A percentile compares a stretch with the other conserved stretches of the same genome.
Conservation (phyloP, 2,888 invertebrate genomes). For the Lycaena phlaeas region DNA sequence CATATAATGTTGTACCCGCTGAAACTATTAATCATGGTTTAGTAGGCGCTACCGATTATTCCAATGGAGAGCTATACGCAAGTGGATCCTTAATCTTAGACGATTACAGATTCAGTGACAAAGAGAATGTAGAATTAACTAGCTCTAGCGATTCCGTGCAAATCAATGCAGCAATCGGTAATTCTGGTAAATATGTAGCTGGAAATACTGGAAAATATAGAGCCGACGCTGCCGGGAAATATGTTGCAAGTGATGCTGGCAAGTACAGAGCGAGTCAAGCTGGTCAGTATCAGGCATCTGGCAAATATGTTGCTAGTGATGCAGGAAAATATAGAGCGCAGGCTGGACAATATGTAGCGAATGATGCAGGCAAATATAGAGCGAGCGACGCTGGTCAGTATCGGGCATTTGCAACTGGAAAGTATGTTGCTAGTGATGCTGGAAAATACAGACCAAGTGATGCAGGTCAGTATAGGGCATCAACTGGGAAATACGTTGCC, state of each 20-base stretch:
- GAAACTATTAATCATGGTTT: constrained; percentile 34
- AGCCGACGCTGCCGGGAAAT: background rate
- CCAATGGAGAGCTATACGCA: constrained; percentile 37
- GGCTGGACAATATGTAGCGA: background rate
- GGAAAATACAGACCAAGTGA: constrained; percentile 16
- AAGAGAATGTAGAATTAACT: background rate
- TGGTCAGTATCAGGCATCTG: background rate
- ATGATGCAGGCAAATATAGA: constrained; percentile 16
- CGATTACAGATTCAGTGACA: constrained; percentile 39
- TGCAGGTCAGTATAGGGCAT: background rate
- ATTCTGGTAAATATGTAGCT: background rate
- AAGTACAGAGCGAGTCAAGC: constrained; percentile 13
- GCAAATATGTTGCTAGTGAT: constrained; percentile 1
- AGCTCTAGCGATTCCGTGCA: constrained; percentile 1
- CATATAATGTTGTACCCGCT: constrained; percentile 21
- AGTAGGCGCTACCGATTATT: constrained; percentile 44
- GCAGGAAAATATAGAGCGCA: constrained; percentile 10
- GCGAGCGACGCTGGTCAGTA: constrained; percentile 4
- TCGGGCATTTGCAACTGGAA: background rate
- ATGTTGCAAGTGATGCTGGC: constrained; percentile 11
- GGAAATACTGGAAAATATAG: constrained; percentile 12
- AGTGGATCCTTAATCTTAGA: constrained; percentile 59
- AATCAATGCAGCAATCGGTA: constrained; percentile 1
- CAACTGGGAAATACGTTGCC: constrained; percentile 1
- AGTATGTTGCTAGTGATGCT: constrained; percentile 5